Percentiles rank a stretch among this genome's conserved stretches.
Evolutionary conservation across 2,797 vertebrate genomes (phyloP).

Genomic region (Tarsius wallacei): DNA sequence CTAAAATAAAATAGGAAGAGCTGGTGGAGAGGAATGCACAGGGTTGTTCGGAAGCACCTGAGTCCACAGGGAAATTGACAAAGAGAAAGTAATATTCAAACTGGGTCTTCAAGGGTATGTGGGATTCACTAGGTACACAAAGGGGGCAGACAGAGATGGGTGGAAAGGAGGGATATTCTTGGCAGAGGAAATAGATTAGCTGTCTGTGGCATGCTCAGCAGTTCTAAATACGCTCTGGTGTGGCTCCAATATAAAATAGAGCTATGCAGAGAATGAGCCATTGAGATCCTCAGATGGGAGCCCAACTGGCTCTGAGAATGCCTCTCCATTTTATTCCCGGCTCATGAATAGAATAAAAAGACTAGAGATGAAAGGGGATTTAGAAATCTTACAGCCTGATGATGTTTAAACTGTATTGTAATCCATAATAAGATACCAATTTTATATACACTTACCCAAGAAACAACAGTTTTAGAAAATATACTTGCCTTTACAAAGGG

Average conservation of each 20-base stretch:
- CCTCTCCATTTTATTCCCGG: neutral
- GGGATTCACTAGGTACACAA: constrained; percentile 27
- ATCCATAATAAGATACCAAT: neutral
- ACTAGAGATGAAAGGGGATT: neutral
- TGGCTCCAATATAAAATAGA: neutral
- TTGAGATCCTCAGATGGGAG: neutral
- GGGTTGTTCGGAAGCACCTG: neutral
- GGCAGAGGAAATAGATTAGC: neutral
- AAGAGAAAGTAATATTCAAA: constrained; percentile 20
- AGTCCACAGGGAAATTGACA: constrained; percentile 50
- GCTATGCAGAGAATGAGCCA: neutral
- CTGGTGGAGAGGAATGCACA: neutral
- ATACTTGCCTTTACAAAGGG: neutral
- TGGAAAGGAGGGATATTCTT: neutral
- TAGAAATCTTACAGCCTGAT: neutral
- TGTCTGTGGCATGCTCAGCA: neutral
- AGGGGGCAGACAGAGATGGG: neutral
- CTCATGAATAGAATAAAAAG: neutral
- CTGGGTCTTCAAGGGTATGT: neutral
- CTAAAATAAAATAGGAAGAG: constrained; percentile 61
- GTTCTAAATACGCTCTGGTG: constrained; percentile 23
- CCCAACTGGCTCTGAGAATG: neutral
- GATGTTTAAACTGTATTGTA: neutral
- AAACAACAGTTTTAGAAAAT: neutral
- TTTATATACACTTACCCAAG: neutral